Base-by-base conservation (phyloP, 2,113 vertebrate genomes). In the Tylochromis polylepis region DNA sequence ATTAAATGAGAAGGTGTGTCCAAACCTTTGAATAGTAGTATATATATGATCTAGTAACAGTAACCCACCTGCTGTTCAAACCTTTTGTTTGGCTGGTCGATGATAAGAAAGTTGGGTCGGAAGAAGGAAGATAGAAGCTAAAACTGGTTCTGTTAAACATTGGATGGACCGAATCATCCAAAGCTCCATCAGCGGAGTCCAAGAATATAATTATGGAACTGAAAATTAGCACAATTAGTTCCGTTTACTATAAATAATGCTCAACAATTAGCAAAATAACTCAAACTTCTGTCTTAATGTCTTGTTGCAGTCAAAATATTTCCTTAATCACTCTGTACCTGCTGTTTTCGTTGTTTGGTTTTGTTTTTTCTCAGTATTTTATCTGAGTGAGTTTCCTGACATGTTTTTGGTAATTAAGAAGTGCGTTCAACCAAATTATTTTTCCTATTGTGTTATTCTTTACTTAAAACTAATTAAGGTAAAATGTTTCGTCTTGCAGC, bases 361-460 rank as follows among this genome's bases (percentile, higher is more conserved):
- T 72, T 22, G 5, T 27, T 41, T 70, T 70, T 70, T 49, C 43
- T 51, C 22, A 49, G 70, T 16, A 5, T 75, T 75, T 75, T 29
- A 49, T 49, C 24, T 46, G 24, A 49, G 67, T 49, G 41, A 75
- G 67, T 20, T 49, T 75, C 67, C 41, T 49, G 67, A 75, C 41
- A 51, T 51, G 10, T 20, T 31, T 77, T 51, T 31, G 43, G 43
- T 8, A 51, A 77, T 77, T 31, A 77, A 77, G 41, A 75, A 75
- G 24, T 49, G 67, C 67, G 49, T 75, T 49, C 41, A 49, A 1
- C 67, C 41, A 5, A 75, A 49, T 20, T 51, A 10, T n/a, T 77
- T 75, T 51, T 77, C 67, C 51, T 51, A 77, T 75, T 75, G 70
- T 11, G 5, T 77, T 77, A 77, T 51, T n/a, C 70, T 77, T 51